Evolutionary conservation across 2,113 vertebrate species (phyloP).

Genomic region (Rutilus rutilus): DNA sequence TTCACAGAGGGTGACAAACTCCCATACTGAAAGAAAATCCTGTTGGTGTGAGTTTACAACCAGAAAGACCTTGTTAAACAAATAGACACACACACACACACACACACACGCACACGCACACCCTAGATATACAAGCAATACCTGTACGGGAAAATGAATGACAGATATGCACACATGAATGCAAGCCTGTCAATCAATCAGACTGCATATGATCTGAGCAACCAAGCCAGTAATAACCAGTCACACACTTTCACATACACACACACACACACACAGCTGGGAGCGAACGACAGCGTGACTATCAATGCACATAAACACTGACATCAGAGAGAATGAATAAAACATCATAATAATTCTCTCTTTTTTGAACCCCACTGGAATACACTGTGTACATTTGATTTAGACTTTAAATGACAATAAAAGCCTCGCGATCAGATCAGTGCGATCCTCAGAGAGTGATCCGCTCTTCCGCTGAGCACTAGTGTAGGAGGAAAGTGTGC

Average conservation of each 20-base stretch:
- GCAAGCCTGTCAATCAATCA: background rate
- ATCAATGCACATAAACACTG: background rate
- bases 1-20: background rate
- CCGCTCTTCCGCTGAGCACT: background rate
- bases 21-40: background rate
- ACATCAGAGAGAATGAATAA: background rate
- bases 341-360: background rate
- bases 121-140: conserved; percentile 4
- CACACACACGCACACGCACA: background rate
- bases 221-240: background rate
- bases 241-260: background rate
- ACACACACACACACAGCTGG: conserved; percentile 3
- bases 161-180: background rate
- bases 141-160: conserved; percentile 10
- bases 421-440: background rate
- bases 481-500: background rate
- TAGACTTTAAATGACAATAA: background rate
- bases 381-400: background rate
- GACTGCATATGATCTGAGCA: background rate
- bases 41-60: background rate
- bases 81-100: conserved; percentile 6
- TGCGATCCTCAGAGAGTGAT: background rate
- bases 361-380: background rate
- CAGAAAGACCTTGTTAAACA: background rate
- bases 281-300: background rate